Conservation (phyloP, 2,797 vertebrate species). For the Meda fulgida region DNA sequence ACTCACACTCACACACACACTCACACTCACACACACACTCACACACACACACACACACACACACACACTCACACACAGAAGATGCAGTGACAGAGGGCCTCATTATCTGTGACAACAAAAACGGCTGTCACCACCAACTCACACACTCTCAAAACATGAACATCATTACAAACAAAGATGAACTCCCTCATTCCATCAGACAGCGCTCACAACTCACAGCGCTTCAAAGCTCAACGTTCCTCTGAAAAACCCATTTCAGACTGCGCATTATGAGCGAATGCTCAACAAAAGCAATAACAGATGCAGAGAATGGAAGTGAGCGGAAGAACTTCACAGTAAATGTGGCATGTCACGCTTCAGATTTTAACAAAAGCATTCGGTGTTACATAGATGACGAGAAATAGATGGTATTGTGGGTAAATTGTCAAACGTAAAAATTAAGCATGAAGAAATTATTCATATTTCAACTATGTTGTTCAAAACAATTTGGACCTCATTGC, state of each 20-base stretch:
- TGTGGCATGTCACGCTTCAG: constrained; percentile 19
- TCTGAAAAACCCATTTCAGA: constrained; percentile 35
- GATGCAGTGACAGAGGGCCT: constrained; percentile 20
- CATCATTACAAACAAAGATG: constrained; percentile 42
- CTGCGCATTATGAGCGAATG: neutral
- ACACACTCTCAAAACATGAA: constrained; percentile 31
- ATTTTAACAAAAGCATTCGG: constrained; percentile 4
- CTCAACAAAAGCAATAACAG: constrained; percentile 34
- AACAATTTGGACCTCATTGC: too few relatives aligned
- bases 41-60: neutral
- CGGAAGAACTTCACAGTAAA: constrained; percentile 23
- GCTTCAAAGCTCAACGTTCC: constrained; percentile 28
- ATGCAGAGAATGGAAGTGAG: constrained; percentile 29
- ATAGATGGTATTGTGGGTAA: constrained; percentile 8
- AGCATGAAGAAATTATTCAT: neutral
- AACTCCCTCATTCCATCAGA: constrained; percentile 37
- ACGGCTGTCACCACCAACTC: constrained; percentile 35
- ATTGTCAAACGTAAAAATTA: neutral
- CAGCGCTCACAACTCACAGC: neutral
- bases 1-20: neutral
- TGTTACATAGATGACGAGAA: constrained; percentile 10
- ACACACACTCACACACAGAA: neutral
- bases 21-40: neutral
- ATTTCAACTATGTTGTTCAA: neutral
- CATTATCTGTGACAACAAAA: constrained; percentile 43